Conservation (phyloP, 2,888 invertebrate species). For the Thera britannica region DNA sequence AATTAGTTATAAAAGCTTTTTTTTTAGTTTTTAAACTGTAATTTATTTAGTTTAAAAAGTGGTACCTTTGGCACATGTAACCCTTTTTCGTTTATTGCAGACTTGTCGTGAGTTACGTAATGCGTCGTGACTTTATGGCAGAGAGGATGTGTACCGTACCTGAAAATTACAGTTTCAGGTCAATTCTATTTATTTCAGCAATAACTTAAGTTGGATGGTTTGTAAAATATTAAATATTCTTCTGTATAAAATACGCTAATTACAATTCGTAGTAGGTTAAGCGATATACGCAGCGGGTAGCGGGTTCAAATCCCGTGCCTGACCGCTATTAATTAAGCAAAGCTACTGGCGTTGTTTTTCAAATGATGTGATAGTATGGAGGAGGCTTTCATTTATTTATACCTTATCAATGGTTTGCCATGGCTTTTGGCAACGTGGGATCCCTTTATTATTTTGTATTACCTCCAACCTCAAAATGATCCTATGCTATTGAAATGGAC, state of each 20-base stretch:
- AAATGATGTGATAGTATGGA: constrained; percentile 36
- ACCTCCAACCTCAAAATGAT: too few species aligned
- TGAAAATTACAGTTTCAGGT: too few species aligned
- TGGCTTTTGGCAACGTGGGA: too few species aligned
- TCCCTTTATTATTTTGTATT: too few species aligned
- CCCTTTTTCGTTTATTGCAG: not conserved
- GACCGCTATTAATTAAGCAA: constrained; percentile 64
- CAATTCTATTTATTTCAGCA: not conserved
- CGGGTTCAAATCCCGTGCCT: constrained; percentile 62
- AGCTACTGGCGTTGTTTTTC: constrained; percentile 40
- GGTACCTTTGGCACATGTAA: not conserved
- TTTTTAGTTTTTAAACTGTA: too few species aligned
- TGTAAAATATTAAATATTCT: not conserved
- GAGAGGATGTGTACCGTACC: too few species aligned
- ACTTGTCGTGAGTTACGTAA: not conserved
- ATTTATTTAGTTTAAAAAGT: too few species aligned
- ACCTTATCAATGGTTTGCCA: not conserved
- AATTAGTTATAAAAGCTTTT: too few species aligned
- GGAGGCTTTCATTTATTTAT: constrained; percentile 21
- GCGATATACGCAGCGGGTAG: constrained; percentile 46
- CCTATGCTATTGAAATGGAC: too few species aligned
- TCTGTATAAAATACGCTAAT: not conserved
- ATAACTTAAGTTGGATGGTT: not conserved
- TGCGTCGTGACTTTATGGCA: too few species aligned
- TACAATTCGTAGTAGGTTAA: constrained; percentile 19